These are phyloP conservation scores for Atta texana DNA, from an alignment of 1,140 invertebrate species.

Conservation along the genomic window DNA sequence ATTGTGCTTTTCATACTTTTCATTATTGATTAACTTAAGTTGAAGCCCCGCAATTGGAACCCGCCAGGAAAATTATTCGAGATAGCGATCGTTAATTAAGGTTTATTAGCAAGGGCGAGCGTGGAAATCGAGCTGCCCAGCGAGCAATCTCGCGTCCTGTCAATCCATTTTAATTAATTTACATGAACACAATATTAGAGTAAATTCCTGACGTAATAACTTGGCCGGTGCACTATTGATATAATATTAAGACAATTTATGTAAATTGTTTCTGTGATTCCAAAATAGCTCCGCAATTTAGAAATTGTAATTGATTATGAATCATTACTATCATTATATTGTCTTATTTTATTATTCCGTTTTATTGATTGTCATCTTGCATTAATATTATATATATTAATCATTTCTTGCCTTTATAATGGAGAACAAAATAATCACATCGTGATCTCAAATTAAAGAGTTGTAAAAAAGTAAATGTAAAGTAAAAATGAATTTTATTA, in stretches of 20 bases:
- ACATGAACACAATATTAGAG: constrained; percentile 61
- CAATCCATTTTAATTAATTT: constrained; percentile 64
- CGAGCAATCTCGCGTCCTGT: constrained; percentile 62
- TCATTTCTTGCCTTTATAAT: background rate
- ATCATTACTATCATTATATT: constrained; percentile 26
- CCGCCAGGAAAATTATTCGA: constrained; percentile 55
- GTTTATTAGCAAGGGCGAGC: constrained; percentile 48
- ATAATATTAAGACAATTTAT: constrained; percentile 58
- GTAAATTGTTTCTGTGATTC: constrained; percentile 35
- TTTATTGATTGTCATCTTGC: background rate
- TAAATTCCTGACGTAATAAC: constrained; percentile 63
- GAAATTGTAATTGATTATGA: constrained; percentile 37
- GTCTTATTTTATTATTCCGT: constrained; percentile 13
- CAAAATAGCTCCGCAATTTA: constrained; percentile 29
- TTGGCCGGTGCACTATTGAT: constrained; percentile 45
- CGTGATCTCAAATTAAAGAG: background rate
- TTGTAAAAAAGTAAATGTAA: background rate
- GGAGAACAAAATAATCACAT: background rate
- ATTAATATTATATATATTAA: background rate
- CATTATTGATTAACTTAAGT: constrained; percentile 49
- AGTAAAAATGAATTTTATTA: background rate
- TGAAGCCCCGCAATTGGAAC: constrained; percentile 14
- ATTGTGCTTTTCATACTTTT: constrained; percentile 54
- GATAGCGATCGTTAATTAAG: constrained; percentile 63
- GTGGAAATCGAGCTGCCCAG: constrained; percentile 55